Evolutionary conservation across 2,113 vertebrate genomes (phyloP).

Genomic region (Tyto alba): DNA sequence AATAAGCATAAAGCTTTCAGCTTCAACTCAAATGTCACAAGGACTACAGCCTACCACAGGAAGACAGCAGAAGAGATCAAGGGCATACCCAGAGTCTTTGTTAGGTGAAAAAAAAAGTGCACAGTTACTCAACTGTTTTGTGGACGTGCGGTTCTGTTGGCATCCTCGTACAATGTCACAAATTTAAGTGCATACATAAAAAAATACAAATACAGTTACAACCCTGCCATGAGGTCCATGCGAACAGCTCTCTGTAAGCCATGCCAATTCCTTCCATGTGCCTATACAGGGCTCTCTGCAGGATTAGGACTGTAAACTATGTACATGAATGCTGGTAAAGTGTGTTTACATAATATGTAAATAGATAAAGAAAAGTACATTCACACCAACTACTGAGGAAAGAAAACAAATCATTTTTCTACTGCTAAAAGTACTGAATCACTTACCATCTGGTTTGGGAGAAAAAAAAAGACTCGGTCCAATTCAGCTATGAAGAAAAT

Average conservation of each 20-base stretch:
- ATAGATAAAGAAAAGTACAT: constrained; percentile 63
- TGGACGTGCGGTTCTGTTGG: not conserved
- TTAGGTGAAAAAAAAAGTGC: not conserved
- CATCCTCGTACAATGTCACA: not conserved
- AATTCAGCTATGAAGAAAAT: constrained; percentile 51
- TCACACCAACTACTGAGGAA: constrained; percentile 33
- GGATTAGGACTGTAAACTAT: not conserved
- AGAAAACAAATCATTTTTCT: constrained; percentile 55
- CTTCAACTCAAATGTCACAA: not conserved
- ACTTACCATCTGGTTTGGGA: constrained; percentile 52
- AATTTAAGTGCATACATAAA: not conserved
- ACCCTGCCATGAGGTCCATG: not conserved
- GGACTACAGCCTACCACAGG: not conserved
- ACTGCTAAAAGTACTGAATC: constrained; percentile 52
- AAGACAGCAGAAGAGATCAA: not conserved
- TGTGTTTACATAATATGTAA: constrained; percentile 54
- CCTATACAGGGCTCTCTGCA: not conserved
- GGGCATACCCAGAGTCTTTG: not conserved
- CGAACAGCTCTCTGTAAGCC: not conserved
- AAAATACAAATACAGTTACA: not conserved
- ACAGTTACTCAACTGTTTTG: not conserved
- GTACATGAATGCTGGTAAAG: not conserved
- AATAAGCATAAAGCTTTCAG: not conserved
- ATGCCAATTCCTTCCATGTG: not conserved
- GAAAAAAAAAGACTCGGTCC: not conserved